Conservation (phyloP, 2,888 invertebrate genomes). For the Lithosia quadra region DNA sequence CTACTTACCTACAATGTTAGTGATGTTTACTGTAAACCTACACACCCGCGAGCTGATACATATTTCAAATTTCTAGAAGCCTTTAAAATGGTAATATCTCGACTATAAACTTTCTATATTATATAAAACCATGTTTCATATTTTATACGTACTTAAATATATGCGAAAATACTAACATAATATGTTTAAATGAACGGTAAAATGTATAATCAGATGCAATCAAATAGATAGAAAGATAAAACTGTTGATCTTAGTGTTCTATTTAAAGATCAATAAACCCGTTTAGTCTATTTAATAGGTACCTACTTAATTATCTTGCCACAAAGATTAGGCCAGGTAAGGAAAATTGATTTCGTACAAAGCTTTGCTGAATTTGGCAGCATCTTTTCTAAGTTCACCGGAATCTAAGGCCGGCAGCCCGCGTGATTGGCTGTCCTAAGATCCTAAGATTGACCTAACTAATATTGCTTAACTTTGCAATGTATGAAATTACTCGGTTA, state of each 20-base stretch:
- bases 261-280: background rate
- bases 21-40: too few species aligned
- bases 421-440: too few species aligned
- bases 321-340: too few species aligned
- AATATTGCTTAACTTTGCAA: background rate
- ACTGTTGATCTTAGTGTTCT: background rate
- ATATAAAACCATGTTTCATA: background rate
- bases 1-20: too few species aligned
- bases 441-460: background rate
- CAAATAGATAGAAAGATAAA: background rate
- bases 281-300: background rate
- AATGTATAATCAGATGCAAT: background rate
- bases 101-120: background rate
- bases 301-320: too few species aligned
- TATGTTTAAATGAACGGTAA: background rate
- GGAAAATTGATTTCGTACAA: too few species aligned
- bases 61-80: background rate
- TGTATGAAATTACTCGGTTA: background rate
- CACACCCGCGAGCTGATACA: too few species aligned
- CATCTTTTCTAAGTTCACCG: background rate
- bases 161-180: background rate
- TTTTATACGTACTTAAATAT: background rate
- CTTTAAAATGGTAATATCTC: background rate
- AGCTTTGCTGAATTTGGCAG: background rate
- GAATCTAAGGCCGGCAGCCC: too few species aligned